Evolutionary conservation across 2,113 vertebrate species (phyloP), one percentile per base, ranked within the genome.

Genomic region (Oryzias melastigma): DNA sequence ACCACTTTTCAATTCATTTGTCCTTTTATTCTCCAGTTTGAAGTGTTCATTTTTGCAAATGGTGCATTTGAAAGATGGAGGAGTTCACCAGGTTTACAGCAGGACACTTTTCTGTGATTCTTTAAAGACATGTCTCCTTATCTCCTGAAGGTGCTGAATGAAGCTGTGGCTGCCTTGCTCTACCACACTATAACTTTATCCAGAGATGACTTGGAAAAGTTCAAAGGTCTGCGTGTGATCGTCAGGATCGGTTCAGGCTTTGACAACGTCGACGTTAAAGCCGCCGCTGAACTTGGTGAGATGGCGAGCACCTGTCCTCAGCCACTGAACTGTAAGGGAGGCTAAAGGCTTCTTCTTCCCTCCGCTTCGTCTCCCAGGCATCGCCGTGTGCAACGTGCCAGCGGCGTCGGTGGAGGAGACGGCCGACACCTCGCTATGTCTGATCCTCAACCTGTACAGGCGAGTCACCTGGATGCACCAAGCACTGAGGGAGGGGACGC

Each of bases 181-280:
- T 95, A 95, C 86, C 94, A 95, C 88, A 95, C 94, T 80, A 95
- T 95, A 76, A 94, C 94, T 41, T 91, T 95, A 60, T 94, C 94
- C 74, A 92, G 94, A 78, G 94, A 95, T 65, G 94, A 95, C 85
- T 88, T 95, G 84, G 94, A 95, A 89, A 95, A 95, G 68, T 95
- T 95, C 77, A 95, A 95, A 91, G 93, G 94, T 58, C 91, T 95
- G 52, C 92, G 94, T 40, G 91, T 95, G 72, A 95, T 95, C 66
- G 94, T 95, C 70, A 84, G 94, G 76, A 95, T 95, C 49, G 94
- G 94, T 73, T 94, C 93, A 6, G 94, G 94, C 56, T 95, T 93
- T 61, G 94, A 95, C 87, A 95, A 95, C 15, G 93, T 95, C 60
- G 94, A 95, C 85, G 92, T 95, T 71, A 95, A 95, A 87, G 93